Base-by-base conservation (phyloP, 2,113 vertebrate species). In the Sceloporus undulatus region DNA sequence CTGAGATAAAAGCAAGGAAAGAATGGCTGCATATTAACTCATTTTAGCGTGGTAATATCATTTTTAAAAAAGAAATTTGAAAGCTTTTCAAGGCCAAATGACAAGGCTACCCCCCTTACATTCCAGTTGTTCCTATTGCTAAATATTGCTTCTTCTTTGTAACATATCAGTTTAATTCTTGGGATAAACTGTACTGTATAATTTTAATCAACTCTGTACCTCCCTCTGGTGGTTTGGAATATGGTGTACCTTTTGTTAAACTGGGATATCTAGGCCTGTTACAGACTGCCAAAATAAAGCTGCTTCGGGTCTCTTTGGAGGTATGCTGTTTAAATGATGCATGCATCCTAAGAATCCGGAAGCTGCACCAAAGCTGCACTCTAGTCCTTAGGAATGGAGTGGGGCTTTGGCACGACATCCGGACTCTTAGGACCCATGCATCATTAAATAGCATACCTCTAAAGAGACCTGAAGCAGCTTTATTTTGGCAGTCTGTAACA, bases 151-250 rank as follows among this genome's bases (percentile, higher is more conserved):
- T 87, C 3, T 4, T 11, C 40, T 7, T 80, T 87, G 38, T 3
- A 79, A 5, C 62, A 19, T 18, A 40, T 16, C 21, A 38, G 19
- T 19, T n/a, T 79, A 71, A 29, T 19, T 18, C 40, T 10, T 56
- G 23, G 4, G 27, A 29, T 81, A 79, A 70, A 14, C 21, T 54
- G 19, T 13, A 52, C 23, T 23, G 21, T 56, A n/a, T 38, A n/a
- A 5, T 19, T 38, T 42, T 78, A 38, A 74, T 56, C 23, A 42
- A 40, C 40, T 78, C 74, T 59, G 48, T 18, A 78, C 34, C 89
- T 65, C 94, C 94, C 86, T 79, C 95, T 92, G 62, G 90, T 8
- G 95, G 89, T 75, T 54, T 25, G 25, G 2, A 40, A 34, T 54
- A 29, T 7, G 3, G 9, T 54, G 4, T 34, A 48, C 1, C 11